Evolutionary conservation across 2,113 vertebrate species (phyloP).

Genomic region (Eptesicus fuscus): DNA sequence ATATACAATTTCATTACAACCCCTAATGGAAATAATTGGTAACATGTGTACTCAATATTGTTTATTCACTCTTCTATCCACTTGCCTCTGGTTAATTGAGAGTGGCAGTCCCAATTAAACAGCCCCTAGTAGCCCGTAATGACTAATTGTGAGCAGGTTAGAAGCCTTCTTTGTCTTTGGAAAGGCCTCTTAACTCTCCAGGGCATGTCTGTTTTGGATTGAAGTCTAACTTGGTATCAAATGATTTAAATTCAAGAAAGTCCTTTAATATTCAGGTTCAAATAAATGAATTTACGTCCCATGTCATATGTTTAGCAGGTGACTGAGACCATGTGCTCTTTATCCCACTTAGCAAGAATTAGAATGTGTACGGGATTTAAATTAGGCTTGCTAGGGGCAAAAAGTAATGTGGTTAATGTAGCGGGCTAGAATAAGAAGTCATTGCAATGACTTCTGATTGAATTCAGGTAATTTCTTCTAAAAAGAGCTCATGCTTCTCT

Average conservation of each 20-base stretch:
- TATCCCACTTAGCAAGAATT: conserved; percentile 66
- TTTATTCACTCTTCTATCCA: conserved; percentile 67
- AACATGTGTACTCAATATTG: conserved; percentile 75
- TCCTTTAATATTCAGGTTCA: conserved; percentile 72
- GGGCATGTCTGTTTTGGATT: conserved; percentile 75
- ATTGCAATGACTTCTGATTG: neutral
- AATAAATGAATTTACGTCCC: conserved; percentile 76
- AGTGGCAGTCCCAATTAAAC: conserved; percentile 81
- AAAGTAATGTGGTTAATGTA: conserved; percentile 12
- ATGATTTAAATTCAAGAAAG: conserved; percentile 76
- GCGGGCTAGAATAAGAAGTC: conserved; percentile 14
- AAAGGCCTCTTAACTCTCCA: conserved; percentile 75
- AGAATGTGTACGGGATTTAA: conserved; percentile 64
- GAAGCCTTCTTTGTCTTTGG: conserved; percentile 74
- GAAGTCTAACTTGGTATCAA: conserved; percentile 65
- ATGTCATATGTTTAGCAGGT: conserved; percentile 76
- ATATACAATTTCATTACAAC: conserved; percentile 64
- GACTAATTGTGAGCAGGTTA: conserved; percentile 81
- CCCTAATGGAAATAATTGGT: conserved; percentile 72
- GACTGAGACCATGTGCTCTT: conserved; percentile 61
- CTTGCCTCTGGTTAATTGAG: conserved; percentile 79
- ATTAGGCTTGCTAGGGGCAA: conserved; percentile 38
- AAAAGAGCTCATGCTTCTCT: conserved; percentile 28
- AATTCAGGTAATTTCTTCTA: conserved; percentile 20
- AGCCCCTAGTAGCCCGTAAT: conserved; percentile 78